Evolutionary conservation across 2,888 invertebrate species (phyloP).

Genomic region (Argyresthia goedartella): DNA sequence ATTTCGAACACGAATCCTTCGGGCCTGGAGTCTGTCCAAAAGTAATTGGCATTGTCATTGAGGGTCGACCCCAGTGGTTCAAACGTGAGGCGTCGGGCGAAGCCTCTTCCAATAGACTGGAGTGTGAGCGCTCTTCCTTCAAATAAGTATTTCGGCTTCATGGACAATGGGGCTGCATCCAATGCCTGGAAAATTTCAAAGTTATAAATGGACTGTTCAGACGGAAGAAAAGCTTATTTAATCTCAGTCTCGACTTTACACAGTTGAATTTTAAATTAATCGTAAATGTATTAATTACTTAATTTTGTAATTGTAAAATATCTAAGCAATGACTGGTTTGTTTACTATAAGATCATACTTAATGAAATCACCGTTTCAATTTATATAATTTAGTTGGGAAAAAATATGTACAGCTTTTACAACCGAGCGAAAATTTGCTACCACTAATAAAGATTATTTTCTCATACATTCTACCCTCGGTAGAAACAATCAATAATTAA

Average conservation of each 20-base stretch:
- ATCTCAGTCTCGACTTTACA: neutral
- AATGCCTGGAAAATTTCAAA: conserved; percentile 48
- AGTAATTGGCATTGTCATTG: conserved; percentile 79
- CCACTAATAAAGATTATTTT: conserved; percentile 39
- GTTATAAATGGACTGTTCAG: conserved; percentile 24
- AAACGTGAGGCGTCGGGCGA: conserved; percentile 80
- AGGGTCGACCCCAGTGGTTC: conserved; percentile 71
- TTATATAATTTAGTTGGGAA: no score
- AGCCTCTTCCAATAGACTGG: conserved; percentile 79
- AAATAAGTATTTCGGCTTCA: conserved; percentile 72
- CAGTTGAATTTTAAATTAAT: neutral
- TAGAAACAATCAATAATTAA: neutral
- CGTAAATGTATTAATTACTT: no score
- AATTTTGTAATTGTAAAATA: no score
- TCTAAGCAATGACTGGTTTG: no score
- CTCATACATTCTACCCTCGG: conserved; percentile 12
- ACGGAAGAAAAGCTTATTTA: conserved; percentile 5
- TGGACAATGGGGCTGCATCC: conserved; percentile 51
- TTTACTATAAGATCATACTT: no score
- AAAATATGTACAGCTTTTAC: no score
- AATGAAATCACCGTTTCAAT: no score
- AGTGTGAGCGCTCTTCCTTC: conserved; percentile 76
- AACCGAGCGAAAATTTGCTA: no score
- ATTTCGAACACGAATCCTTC: conserved; percentile 82
- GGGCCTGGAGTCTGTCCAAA: conserved; percentile 83